These are phyloP conservation scores for Pandemis heparana DNA, from an alignment of 2,888 invertebrate species.

Conservation along the genomic window DNA sequence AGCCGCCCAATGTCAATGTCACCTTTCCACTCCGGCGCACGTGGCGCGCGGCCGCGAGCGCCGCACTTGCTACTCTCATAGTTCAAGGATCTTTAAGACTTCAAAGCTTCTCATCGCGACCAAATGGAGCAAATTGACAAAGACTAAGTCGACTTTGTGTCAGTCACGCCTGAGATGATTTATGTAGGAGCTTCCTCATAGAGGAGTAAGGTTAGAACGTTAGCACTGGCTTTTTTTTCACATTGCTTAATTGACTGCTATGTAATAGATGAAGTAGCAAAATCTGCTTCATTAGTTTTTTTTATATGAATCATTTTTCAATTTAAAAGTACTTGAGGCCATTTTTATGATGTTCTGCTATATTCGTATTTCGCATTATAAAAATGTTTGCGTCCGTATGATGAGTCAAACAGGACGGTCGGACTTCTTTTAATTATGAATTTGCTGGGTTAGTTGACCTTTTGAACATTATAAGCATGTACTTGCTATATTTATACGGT, in stretches of 20 bases:
- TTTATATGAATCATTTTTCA: neutral
- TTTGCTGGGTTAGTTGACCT: neutral
- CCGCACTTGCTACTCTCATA: constrained; percentile 18
- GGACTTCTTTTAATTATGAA: constrained; percentile 6
- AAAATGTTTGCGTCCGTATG: neutral
- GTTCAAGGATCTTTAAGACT: constrained; percentile 29
- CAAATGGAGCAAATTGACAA: constrained; percentile 23
- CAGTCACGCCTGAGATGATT: constrained; percentile 28
- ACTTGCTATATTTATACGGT: neutral
- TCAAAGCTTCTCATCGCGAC: constrained; percentile 21
- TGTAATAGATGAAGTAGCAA: neutral
- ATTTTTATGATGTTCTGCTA: neutral
- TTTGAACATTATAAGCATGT: neutral
- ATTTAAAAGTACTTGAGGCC: neutral
- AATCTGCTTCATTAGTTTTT: constrained; percentile 1
- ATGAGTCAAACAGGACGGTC: neutral
- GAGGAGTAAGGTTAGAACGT: constrained; percentile 12
- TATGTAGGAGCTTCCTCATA: constrained; percentile 27
- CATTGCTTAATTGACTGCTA: neutral
- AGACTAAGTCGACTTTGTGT: constrained; percentile 9
- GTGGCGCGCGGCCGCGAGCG: constrained; percentile 40
- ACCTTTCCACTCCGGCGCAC: constrained; percentile 63
- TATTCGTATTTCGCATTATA: neutral
- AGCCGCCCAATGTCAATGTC: constrained; percentile 77
- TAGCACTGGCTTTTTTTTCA: constrained; percentile 19